Evolutionary conservation across 2,797 vertebrate species (phyloP).

Genomic region (Crocodylus rhombifer): DNA sequence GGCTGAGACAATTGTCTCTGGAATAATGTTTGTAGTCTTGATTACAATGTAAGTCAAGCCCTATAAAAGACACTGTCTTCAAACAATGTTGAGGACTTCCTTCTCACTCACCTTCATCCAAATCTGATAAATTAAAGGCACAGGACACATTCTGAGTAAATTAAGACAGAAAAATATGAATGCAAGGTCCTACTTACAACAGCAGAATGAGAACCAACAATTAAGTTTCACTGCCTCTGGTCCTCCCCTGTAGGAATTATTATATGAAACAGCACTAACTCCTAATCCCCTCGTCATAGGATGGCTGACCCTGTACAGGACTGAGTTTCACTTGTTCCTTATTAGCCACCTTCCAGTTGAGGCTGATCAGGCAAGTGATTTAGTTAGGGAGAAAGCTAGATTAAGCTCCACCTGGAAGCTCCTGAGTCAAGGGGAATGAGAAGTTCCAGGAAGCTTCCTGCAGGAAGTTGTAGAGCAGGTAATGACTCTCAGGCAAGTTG

Average conservation of each 20-base stretch:
- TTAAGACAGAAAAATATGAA: constrained; percentile 24
- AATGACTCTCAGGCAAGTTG: not conserved
- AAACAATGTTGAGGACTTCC: too few relatives aligned
- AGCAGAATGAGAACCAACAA: constrained; percentile 1
- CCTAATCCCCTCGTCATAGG: constrained; percentile 7
- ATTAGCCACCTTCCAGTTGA: constrained; percentile 2
- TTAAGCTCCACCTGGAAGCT: not conserved
- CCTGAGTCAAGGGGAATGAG: rapidly evolving
- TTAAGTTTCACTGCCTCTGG: not conserved
- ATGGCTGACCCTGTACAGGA: constrained; percentile 19
- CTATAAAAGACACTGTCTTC: too few relatives aligned
- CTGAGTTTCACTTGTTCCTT: constrained; percentile 28
- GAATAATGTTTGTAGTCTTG: too few relatives aligned
- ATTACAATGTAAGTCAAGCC: too few relatives aligned
- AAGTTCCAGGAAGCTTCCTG: constrained; percentile 15
- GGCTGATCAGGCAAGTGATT: constrained; percentile 35
- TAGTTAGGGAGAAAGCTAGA: not conserved
- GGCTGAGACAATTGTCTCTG: too few relatives aligned
- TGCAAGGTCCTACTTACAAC: not conserved
- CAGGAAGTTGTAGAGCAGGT: not conserved
- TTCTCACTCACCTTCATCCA: too few relatives aligned
- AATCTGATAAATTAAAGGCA: too few relatives aligned
- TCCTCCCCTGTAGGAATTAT: constrained; percentile 25
- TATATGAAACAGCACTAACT: not conserved
- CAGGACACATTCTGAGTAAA: constrained; percentile 37